Conservation (phyloP, 2,888 invertebrate species). For the Polylopha cassiicola region DNA sequence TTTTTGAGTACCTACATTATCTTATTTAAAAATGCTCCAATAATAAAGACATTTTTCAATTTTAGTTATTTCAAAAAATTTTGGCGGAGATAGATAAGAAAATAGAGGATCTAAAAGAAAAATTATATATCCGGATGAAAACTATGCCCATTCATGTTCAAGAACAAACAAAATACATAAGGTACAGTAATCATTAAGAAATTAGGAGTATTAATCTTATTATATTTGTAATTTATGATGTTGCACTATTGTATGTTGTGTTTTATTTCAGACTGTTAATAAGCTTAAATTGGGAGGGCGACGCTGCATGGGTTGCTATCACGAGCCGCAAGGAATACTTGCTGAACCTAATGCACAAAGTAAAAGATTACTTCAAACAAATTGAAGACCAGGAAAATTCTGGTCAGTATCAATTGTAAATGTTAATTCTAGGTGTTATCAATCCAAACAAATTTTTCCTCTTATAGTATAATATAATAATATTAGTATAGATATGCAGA, state of each 20-base stretch:
- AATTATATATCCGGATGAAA: constrained; percentile 88
- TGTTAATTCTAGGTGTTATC: too few relatives aligned
- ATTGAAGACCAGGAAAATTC: constrained; percentile 62
- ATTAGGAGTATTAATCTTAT: constrained; percentile 79
- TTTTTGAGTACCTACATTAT: constrained; percentile 1
- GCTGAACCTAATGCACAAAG: constrained; percentile 80
- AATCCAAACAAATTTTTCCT: too few relatives aligned
- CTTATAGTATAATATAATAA: too few relatives aligned
- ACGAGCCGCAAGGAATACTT: constrained; percentile 89
- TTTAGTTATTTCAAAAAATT: constrained; percentile 89
- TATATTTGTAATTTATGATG: not conserved
- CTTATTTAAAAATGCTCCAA: not conserved
- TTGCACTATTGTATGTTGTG: not conserved
- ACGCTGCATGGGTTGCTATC: constrained; percentile 98
- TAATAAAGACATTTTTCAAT: not conserved
- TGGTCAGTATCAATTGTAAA: too few relatives aligned
- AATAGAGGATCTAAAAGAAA: constrained; percentile 87
- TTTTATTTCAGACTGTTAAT: constrained; percentile 63
- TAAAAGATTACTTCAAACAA: constrained; percentile 79
- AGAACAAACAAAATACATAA: constrained; percentile 95
- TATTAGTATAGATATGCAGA: too few relatives aligned
- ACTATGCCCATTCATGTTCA: constrained; percentile 95
- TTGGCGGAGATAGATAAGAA: constrained; percentile 94
- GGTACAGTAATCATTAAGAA: too few relatives aligned
- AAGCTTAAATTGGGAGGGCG: constrained; percentile 79